Conservation (phyloP, 2,797 vertebrate species). For the Chelon auratus region DNA sequence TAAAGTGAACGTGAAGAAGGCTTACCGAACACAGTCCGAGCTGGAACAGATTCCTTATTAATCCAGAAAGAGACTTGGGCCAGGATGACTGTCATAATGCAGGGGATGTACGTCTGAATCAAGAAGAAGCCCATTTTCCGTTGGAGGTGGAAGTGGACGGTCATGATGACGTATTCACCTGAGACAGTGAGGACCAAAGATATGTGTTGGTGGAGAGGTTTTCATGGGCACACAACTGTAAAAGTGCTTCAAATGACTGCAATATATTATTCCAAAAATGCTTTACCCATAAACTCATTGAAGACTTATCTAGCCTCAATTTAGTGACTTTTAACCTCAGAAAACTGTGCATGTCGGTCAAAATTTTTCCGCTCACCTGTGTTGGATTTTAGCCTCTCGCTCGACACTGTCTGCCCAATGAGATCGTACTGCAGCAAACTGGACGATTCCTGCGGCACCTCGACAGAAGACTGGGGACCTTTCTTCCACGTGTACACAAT, state of each 20-base stretch:
- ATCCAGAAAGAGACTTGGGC: constrained; percentile 99
- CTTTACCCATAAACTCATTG: too few species aligned
- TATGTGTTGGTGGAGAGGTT: not conserved
- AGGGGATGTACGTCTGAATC: constrained; percentile 97
- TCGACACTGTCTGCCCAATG: constrained; percentile 87
- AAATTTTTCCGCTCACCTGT: constrained; percentile 76
- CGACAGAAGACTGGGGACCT: constrained; percentile 85
- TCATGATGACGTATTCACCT: constrained; percentile 99
- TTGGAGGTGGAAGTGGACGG: constrained; percentile 96
- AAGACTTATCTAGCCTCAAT: not conserved
- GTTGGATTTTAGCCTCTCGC: constrained; percentile 86
- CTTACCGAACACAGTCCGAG: constrained; percentile 96
- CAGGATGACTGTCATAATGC: constrained; percentile 97
- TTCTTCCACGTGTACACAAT: constrained; percentile 91
- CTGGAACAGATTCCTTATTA: constrained; percentile 97
- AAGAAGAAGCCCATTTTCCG: constrained; percentile 96
- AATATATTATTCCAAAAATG: not conserved
- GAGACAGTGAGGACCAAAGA: constrained; percentile 33
- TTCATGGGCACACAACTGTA: not conserved
- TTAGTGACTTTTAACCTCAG: not conserved
- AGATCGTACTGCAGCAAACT: constrained; percentile 89
- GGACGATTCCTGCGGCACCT: constrained; percentile 87
- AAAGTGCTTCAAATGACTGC: not conserved
- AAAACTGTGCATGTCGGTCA: not conserved
- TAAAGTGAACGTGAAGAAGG: constrained; percentile 28